Evolutionary conservation across 2,797 vertebrate species (phyloP).

Genomic region (Urocyon cinereoargenteus): DNA sequence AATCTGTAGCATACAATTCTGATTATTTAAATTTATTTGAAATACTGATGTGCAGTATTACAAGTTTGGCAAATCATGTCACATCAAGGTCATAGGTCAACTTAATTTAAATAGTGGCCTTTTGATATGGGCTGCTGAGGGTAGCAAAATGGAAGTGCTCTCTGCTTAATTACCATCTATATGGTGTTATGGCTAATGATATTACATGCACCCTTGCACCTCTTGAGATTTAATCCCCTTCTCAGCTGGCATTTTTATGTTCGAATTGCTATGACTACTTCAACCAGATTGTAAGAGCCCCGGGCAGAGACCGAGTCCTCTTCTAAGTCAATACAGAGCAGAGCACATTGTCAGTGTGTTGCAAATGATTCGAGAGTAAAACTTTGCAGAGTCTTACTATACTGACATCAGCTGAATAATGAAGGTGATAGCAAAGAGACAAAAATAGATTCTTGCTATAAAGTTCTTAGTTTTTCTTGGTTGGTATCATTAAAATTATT

Average conservation of each 20-base stretch:
- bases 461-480: constrained; percentile 61
- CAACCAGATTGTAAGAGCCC: constrained; percentile 63
- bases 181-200: constrained; percentile 62
- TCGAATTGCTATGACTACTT: constrained; percentile 69
- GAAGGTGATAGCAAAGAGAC: constrained; percentile 21
- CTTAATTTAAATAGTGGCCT: constrained; percentile 67
- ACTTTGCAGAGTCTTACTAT: constrained; percentile 29
- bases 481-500: constrained; percentile 44
- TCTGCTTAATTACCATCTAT: constrained; percentile 69
- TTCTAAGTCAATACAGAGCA: constrained; percentile 36
- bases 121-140: constrained; percentile 48
- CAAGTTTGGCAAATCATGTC: constrained; percentile 57
- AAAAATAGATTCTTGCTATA: constrained; percentile 57
- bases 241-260: constrained; percentile 73
- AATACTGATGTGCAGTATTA: constrained; percentile 54
- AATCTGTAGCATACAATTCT: background rate
- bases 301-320: background rate
- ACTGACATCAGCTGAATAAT: constrained; percentile 63
- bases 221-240: constrained; percentile 68
- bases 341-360: constrained; percentile 15
- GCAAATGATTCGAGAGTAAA: background rate
- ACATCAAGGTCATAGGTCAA: constrained; percentile 48
- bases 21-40: constrained; percentile 69
- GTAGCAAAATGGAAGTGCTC: constrained; percentile 45
- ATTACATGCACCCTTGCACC: constrained; percentile 46